Evolutionary conservation across 2,797 vertebrate genomes (phyloP), one percentile per base, ranked within the genome.

Genomic region (Hyperoplus immaculatus): DNA sequence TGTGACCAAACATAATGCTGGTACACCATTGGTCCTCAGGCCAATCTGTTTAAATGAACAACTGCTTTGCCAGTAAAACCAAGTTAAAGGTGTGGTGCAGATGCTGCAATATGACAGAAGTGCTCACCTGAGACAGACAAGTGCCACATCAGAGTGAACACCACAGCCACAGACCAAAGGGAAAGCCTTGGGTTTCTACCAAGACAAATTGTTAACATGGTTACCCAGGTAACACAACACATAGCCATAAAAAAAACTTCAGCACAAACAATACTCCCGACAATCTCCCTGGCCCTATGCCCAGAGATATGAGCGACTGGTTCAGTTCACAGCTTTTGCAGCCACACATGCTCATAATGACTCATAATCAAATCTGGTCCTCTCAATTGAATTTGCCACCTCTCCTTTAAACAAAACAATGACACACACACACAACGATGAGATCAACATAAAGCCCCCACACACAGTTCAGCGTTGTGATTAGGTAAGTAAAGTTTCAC

Each of bases 121-220:
- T 41, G 15, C 86, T 83, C 53, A 91, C 91, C 85, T 72, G 16
- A 47, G 45, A n/a, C 13, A 18, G 10, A 5, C 12, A 6, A 0
- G 13, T 0, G 0, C 1, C 1, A 2, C 0, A 1, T 47, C 16
- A 71, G 29, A 29, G 29, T 0, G 0, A 0, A 6, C 11, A 67
- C 38, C 58, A 73, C 4, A 36, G 10, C 2, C 65, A 69, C 12
- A 41, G 36, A 10, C 7, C 0, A 0, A 1, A 54, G 8, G 45
- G 5, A 11, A 41, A 47, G 0, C 13, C 9, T 16, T 43, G 0
- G 14, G 4, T 8, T 61, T 64, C 77, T 88, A 29, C 18, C 9
- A 57, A 62, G 3, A 66, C 11, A 47, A 50, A 39, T 9, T 64
- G 1, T 39, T 64, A 13, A 66, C 15, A 64, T 54, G 57, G 5